Evolutionary conservation across 2,113 vertebrate species (phyloP).

Genomic region (Scomber colias): DNA sequence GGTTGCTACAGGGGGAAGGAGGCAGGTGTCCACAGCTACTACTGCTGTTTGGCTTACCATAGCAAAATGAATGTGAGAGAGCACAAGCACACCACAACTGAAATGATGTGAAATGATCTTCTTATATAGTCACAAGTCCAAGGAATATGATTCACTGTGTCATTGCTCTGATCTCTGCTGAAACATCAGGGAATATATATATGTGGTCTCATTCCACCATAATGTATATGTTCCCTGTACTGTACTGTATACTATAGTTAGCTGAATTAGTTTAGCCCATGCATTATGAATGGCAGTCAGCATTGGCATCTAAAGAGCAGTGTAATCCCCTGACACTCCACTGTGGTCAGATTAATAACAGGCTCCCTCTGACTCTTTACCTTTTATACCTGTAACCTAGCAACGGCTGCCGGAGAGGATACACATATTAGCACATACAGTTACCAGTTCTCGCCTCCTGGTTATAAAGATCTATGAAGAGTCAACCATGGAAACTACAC

Average conservation of each 20-base stretch:
- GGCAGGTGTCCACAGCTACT: conserved; percentile 45
- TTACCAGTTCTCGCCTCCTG: too few species aligned
- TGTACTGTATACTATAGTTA: background rate
- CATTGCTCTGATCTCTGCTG: background rate
- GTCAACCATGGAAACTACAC: too few species aligned
- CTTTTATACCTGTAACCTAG: too few species aligned
- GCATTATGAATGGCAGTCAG: background rate
- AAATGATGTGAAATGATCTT: background rate
- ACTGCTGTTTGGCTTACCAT: conserved; percentile 22
- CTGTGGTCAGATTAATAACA: too few species aligned
- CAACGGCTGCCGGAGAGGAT: too few species aligned
- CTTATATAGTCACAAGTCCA: background rate
- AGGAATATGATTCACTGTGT: background rate
- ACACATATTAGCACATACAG: too few species aligned
- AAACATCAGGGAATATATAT: background rate
- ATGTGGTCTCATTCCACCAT: too few species aligned
- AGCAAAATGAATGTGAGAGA: conserved; percentile 22
- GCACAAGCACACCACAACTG: conserved; percentile 11
- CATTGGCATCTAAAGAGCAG: background rate
- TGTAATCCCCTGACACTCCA: too few species aligned
- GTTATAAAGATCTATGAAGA: too few species aligned
- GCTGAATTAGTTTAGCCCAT: background rate
- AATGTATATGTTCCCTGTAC: too few species aligned
- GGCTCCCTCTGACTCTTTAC: too few species aligned
- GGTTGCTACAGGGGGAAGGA: conserved; percentile 14